Evolutionary conservation across 1,140 invertebrate genomes (phyloP).

Genomic region (Drosophila lowei): DNA sequence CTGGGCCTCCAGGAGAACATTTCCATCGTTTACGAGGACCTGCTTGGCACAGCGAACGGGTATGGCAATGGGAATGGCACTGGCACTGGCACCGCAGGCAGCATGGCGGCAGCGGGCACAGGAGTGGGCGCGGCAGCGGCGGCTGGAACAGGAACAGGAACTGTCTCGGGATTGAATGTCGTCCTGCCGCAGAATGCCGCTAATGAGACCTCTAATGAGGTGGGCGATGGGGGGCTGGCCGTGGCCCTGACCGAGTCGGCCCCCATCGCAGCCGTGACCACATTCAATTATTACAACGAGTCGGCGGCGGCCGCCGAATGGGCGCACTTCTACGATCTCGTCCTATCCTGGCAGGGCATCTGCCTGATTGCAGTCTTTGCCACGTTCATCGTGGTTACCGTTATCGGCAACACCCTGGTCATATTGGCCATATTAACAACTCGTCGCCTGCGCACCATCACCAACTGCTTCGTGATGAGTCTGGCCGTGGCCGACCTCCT

Average conservation of each 20-base stretch:
- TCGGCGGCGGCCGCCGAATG: slow-evolving; percentile 73
- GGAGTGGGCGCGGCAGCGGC: neutral
- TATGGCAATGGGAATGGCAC: slow-evolving; percentile 14
- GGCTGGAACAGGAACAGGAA: neutral
- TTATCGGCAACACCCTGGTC: slow-evolving; percentile 94
- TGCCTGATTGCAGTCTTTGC: slow-evolving; percentile 84
- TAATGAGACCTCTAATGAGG: slow-evolving; percentile 32
- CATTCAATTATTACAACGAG: slow-evolving; percentile 71
- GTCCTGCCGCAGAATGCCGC: slow-evolving; percentile 2
- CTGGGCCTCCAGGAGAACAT: slow-evolving; percentile 56
- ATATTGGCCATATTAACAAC: slow-evolving; percentile 96
- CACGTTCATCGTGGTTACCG: slow-evolving; percentile 86
- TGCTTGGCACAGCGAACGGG: slow-evolving; percentile 46
- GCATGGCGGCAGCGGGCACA: neutral
- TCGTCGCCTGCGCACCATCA: slow-evolving; percentile 93
- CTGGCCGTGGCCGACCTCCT: slow-evolving; percentile 95
- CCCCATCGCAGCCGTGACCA: slow-evolving; percentile 34
- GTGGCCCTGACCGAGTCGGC: slow-evolving; percentile 30
- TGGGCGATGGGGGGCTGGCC: slow-evolving; percentile 2
- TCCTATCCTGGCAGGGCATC: slow-evolving; percentile 79
- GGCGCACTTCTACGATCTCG: slow-evolving; percentile 78
- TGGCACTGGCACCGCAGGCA: neutral
- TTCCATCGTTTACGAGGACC: slow-evolving; percentile 66
- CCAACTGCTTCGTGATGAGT: slow-evolving; percentile 97
- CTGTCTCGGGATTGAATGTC: neutral